A percentile compares a stretch with the other conserved stretches of the same genome.
Evolutionary conservation across 2,113 vertebrate species (phyloP).

Genomic region (Athene noctua): DNA sequence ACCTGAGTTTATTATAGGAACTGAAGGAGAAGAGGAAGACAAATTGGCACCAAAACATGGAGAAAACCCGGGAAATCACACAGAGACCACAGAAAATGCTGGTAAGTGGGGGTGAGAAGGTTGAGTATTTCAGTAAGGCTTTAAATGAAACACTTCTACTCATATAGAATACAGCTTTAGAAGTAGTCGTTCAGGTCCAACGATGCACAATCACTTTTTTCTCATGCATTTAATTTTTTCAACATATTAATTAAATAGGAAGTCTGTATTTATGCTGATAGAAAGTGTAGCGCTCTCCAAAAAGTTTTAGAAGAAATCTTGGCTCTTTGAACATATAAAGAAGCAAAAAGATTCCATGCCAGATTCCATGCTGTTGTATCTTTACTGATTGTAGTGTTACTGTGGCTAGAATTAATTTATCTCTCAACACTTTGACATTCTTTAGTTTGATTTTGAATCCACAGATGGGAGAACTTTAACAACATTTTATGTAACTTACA

Average conservation of each 20-base stretch:
- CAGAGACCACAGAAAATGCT: slow-evolving; percentile 73
- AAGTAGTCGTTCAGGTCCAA: neutral
- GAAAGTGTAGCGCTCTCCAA: neutral
- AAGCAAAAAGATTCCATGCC: neutral
- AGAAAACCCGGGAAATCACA: slow-evolving; percentile 83
- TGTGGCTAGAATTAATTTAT: neutral
- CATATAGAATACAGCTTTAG: neutral
- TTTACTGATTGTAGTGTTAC: neutral
- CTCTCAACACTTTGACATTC: neutral
- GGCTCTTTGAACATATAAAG: neutral
- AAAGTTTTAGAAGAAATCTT: neutral
- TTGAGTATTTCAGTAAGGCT: neutral
- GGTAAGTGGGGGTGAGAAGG: slow-evolving; percentile 70
- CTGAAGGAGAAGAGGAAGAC: slow-evolving; percentile 83
- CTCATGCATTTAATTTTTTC: neutral
- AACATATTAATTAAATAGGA: neutral
- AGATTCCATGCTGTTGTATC: neutral
- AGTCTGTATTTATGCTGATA: neutral
- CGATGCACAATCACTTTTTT: neutral
- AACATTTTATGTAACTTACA: slow-evolving; percentile 1
- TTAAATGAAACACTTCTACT: neutral
- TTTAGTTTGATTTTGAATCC: neutral
- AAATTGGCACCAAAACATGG: slow-evolving; percentile 71
- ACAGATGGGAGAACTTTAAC: neutral
- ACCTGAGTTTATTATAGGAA: slow-evolving; percentile 82